Percentiles rank a stretch among this genome's conserved stretches.
These are phyloP conservation scores for Stegophylla sp. DNA, from an alignment of 2,888 invertebrate genomes.

Conservation along the genomic window DNA sequence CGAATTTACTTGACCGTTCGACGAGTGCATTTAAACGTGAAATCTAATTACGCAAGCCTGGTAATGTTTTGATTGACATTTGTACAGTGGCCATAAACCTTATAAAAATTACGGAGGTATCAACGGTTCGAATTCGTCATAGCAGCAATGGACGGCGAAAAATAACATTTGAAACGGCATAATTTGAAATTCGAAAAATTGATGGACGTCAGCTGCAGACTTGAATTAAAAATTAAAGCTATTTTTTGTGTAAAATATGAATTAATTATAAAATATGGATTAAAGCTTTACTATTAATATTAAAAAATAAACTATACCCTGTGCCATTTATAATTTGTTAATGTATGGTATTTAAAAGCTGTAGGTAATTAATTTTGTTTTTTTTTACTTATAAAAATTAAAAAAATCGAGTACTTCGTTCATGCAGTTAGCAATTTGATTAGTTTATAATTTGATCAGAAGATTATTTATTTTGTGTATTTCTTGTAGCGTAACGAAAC, in stretches of 20 bases:
- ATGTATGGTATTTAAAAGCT: too few relatives aligned
- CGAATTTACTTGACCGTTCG: constrained; percentile 55
- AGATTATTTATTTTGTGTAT: background rate
- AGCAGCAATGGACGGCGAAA: background rate
- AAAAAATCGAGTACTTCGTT: background rate
- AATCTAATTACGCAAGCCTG: constrained; percentile 35
- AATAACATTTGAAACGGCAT: background rate
- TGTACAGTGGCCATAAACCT: background rate
- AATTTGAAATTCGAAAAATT: too few relatives aligned
- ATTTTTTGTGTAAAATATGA: too few relatives aligned
- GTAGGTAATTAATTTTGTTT: too few relatives aligned
- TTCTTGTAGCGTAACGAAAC: background rate
- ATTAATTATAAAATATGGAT: too few relatives aligned
- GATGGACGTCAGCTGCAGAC: too few relatives aligned
- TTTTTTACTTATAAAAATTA: too few relatives aligned
- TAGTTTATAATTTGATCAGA: constrained; percentile 2
- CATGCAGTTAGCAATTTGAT: background rate
- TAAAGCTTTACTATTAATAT: too few relatives aligned
- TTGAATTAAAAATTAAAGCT: too few relatives aligned
- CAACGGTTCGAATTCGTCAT: background rate
- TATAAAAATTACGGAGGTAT: constrained; percentile 14
- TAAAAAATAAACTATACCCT: too few relatives aligned
- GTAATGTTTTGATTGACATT: constrained; percentile 56
- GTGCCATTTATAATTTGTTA: too few relatives aligned
- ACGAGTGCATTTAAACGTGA: constrained; percentile 45